Conservation (phyloP, 1,140 invertebrate genomes). For the Macrosteles quadrilineatus region DNA sequence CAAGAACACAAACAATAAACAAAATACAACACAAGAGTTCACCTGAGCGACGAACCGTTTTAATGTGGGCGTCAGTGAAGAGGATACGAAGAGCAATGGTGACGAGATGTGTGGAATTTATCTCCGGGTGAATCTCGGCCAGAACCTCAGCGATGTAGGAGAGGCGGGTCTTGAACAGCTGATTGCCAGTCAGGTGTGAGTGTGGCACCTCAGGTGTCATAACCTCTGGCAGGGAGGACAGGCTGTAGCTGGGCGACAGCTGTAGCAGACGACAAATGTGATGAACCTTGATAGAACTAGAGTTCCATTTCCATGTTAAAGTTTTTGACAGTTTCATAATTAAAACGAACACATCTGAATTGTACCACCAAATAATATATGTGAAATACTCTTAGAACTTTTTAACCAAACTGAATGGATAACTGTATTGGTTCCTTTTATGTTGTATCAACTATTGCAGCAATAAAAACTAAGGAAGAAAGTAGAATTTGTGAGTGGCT, state of each 20-base stretch:
- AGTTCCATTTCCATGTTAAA: too few species aligned
- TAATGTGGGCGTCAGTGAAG: slow-evolving; percentile 39
- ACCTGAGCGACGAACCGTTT: slow-evolving; percentile 34
- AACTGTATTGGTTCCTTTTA: too few species aligned
- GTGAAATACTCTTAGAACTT: too few species aligned
- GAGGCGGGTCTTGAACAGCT: slow-evolving; percentile 31
- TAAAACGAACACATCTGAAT: too few species aligned
- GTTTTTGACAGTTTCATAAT: neutral
- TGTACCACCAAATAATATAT: too few species aligned
- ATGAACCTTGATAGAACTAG: too few species aligned
- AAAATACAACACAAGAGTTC: neutral
- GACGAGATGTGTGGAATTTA: slow-evolving; percentile 27
- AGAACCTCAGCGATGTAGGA: slow-evolving; percentile 40
- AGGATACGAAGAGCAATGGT: slow-evolving; percentile 37
- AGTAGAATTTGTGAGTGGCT: too few species aligned
- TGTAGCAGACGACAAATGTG: too few species aligned
- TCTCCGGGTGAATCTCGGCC: slow-evolving; percentile 14
- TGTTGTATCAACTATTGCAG: too few species aligned
- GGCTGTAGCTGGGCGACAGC: slow-evolving; percentile 34
- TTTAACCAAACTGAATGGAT: too few species aligned
- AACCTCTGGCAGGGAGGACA: slow-evolving; percentile 36
- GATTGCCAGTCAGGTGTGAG: slow-evolving; percentile 21
- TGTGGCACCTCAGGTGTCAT: slow-evolving; percentile 27
- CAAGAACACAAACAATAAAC: neutral
- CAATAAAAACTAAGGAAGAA: too few species aligned